phyloP scores from a whole-genome alignment of 1,140 invertebrate species.

The Anastatus disparis region DNA sequence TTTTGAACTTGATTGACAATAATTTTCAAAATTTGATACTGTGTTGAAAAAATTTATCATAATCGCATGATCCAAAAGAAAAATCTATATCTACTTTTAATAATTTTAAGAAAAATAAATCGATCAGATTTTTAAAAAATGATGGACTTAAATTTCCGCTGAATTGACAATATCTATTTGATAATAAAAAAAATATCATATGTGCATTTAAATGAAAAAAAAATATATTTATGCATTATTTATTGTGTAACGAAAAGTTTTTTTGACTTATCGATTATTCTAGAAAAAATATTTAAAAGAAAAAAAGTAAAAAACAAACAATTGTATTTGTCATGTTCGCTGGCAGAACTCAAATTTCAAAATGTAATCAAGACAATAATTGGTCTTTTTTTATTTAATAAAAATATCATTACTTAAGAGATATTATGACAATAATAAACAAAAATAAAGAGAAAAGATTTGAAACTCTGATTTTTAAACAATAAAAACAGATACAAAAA shows the following conservation, averaged over 20 bases:
- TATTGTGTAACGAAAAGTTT: not conserved
- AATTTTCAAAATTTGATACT: too few relatives aligned
- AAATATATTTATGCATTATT: not conserved
- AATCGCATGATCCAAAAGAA: too few relatives aligned
- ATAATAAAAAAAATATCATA: slow-evolving; percentile 4
- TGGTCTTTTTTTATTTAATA: slow-evolving; percentile 14
- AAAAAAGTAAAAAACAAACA: slow-evolving; percentile 2
- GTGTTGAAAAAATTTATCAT: too few relatives aligned
- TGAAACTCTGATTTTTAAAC: too few relatives aligned
- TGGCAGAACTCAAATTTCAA: slow-evolving; percentile 5
- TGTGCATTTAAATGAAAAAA: not conserved
- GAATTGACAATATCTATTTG: not conserved
- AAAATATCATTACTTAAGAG: slow-evolving; percentile 31
- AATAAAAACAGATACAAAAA: too few relatives aligned
- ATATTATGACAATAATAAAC: slow-evolving; percentile 37
- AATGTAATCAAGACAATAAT: slow-evolving; percentile 31
- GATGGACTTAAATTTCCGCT: too few relatives aligned
- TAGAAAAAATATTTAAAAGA: not conserved
- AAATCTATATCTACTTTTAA: not conserved
- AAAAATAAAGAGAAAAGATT: too few relatives aligned
- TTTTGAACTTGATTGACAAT: too few relatives aligned
- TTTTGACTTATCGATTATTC: not conserved
- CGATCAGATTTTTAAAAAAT: too few relatives aligned
- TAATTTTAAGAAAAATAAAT: not conserved
- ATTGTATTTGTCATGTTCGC: slow-evolving; percentile 16